Percentiles rank a stretch among this genome's conserved stretches.
These are phyloP conservation scores for Paramormyrops hopkinsi DNA, from an alignment of 2,797 vertebrate genomes.

Conservation along the genomic window DNA sequence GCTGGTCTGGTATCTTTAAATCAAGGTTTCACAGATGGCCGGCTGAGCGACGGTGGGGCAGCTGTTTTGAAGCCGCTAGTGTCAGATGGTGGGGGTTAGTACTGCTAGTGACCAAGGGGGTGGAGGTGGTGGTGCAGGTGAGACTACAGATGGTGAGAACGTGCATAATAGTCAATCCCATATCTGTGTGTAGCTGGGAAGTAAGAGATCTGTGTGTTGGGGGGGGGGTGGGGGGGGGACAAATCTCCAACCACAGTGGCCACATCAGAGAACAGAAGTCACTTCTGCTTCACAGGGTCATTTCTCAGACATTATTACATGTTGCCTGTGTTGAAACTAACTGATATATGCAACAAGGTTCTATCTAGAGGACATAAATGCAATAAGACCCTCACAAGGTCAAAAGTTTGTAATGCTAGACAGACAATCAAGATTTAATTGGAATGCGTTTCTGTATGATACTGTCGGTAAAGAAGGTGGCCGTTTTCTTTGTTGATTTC, in stretches of 20 bases:
- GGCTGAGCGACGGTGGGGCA: neutral
- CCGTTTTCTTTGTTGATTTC: neutral
- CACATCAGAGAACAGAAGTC: conserved; percentile 44
- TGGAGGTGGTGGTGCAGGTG: neutral
- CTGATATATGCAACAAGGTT: neutral
- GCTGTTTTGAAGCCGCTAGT: neutral
- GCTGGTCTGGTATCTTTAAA: neutral
- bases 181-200: conserved; percentile 71
- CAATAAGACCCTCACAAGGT: neutral
- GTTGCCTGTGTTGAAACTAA: neutral
- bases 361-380: neutral
- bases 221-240: conserved; percentile 51
- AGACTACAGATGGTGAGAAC: neutral
- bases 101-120: neutral
- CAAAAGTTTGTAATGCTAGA: neutral
- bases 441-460: neutral
- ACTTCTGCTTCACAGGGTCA: neutral
- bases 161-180: conserved; percentile 21
- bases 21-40: neutral
- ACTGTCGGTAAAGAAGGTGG: neutral
- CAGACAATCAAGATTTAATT: neutral
- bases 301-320: neutral
- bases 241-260: conserved; percentile 60
- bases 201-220: conserved; percentile 63
- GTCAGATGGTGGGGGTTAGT: neutral